Evolutionary conservation across 2,113 vertebrate species (phyloP).

Genomic region (Macquaria ambigua): DNA sequence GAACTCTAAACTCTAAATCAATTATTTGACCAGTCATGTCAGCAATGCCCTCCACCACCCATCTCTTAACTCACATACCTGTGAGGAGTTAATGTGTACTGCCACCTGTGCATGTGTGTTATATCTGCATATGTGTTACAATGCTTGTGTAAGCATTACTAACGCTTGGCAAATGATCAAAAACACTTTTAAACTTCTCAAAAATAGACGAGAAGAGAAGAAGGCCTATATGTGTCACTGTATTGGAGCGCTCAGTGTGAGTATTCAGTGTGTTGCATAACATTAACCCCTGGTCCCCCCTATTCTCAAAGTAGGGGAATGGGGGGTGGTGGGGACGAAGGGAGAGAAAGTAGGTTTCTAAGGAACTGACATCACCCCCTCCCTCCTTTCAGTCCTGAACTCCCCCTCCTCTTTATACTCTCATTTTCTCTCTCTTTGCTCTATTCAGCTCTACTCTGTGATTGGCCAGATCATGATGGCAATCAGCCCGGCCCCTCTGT

Average conservation of each 20-base stretch:
- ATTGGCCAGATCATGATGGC: constrained; percentile 83
- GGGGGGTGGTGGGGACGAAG: constrained; percentile 51
- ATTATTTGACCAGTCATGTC: not conserved
- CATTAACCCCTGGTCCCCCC: constrained; percentile 87
- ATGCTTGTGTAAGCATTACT: not conserved
- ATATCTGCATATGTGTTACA: not conserved
- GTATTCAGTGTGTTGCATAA: constrained; percentile 86
- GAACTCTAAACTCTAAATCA: not conserved
- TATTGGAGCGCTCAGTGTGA: constrained; percentile 75
- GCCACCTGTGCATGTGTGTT: not conserved
- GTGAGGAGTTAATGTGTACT: not conserved
- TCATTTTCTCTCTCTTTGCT: constrained; percentile 73
- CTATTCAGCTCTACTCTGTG: constrained; percentile 67
- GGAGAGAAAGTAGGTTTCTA: constrained; percentile 77
- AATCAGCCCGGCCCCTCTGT: constrained; percentile 82
- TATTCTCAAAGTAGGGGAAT: constrained; percentile 77
- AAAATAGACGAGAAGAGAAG: not conserved
- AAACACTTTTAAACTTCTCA: not conserved
- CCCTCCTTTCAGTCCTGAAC: constrained; percentile 70
- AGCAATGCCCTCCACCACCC: not conserved
- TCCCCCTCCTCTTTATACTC: constrained; percentile 69
- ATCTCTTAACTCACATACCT: not conserved
- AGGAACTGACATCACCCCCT: constrained; percentile 79
- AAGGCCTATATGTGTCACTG: constrained; percentile 73
- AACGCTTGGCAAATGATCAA: not conserved